phyloP scores from a whole-genome alignment of 2,888 invertebrate genomes.

The Drosophila paranaensis region DNA sequence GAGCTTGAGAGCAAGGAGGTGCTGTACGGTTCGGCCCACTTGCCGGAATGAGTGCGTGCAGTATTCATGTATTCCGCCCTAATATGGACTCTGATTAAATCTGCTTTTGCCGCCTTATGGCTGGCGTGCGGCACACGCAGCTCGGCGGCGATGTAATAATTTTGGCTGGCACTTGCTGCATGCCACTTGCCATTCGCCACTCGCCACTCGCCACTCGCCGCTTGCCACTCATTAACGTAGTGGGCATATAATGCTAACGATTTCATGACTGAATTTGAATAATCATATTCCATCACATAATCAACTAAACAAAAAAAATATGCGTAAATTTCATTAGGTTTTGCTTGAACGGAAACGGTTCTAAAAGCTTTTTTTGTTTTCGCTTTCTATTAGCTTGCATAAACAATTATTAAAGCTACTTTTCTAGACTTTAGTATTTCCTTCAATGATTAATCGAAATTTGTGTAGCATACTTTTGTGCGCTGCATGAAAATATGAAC shows the following conservation, averaged over 20 bases:
- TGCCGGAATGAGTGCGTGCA: constrained; percentile 15
- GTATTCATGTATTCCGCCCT: constrained; percentile 38
- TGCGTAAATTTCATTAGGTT: neutral
- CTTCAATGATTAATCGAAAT: no score
- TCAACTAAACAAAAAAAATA: neutral
- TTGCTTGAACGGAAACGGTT: neutral
- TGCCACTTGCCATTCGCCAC: constrained; percentile 8
- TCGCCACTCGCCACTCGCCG: constrained; percentile 10
- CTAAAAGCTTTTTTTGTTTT: neutral
- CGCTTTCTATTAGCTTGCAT: neutral
- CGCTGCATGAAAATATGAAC: neutral
- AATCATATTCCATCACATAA: neutral
- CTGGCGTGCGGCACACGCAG: constrained; percentile 30
- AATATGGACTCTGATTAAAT: constrained; percentile 44
- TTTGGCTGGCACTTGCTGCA: constrained; percentile 12
- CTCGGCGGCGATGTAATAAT: constrained; percentile 30
- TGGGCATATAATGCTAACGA: constrained; percentile 21
- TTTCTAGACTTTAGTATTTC: neutral
- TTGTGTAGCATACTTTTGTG: constrained; percentile 19
- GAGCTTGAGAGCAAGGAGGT: neutral
- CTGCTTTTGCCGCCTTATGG: constrained; percentile 24
- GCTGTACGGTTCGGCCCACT: neutral
- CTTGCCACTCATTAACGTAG: constrained; percentile 9
- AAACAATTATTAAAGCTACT: neutral
- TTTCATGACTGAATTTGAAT: constrained; percentile 6